Evolutionary conservation across 2,113 vertebrate species (phyloP), one percentile per base, ranked within the genome.

Genomic region (Xenopus laevis): DNA sequence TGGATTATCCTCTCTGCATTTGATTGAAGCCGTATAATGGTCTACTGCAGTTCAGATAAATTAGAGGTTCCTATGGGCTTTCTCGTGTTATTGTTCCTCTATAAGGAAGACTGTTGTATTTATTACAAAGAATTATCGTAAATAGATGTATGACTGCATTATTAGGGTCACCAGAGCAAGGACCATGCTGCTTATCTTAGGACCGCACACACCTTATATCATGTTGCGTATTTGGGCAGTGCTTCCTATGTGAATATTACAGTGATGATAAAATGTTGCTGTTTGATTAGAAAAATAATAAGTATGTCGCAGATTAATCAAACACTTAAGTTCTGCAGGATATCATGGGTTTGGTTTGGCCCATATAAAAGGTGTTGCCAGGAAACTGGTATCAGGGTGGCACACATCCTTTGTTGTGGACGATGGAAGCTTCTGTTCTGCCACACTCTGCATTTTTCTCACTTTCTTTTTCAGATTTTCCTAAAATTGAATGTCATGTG

Each of bases 351-450:
- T 77, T 77, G 15, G 7, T 20, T 70, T 77, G 59, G 60, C 67
- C 64, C 68, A 63, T 64, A 13, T 57, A 18, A 17, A n/a, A 61
- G 65, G 58, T 75, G 46, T 75, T 53, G 57, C 47, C 58, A 23
- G 46, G 65, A 75, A 69, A 63, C 16, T 21, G 40, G 62, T 69
- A 77, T 70, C 74, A 70, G 74, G 65, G 65, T 70, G 66, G 74
- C 67, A 70, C 53, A 64, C 59, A 63, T 61, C 59, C 74, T 64
- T 70, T 70, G n/a, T 64, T 12, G 15, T 16, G 16, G 53, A 3
- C 18, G 53, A 55, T 55, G 18, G 47, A 9, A 13, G 47, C 15
- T 55, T 55, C 1, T 18, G 1, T 55, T n/a, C 16, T 55, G 17
- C 53, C 17, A 7, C 15, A n/a, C 52, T 55, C 52, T 47, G 13